Conservation (phyloP, 2,888 invertebrate species). For the Ennomos fuscantarius region DNA sequence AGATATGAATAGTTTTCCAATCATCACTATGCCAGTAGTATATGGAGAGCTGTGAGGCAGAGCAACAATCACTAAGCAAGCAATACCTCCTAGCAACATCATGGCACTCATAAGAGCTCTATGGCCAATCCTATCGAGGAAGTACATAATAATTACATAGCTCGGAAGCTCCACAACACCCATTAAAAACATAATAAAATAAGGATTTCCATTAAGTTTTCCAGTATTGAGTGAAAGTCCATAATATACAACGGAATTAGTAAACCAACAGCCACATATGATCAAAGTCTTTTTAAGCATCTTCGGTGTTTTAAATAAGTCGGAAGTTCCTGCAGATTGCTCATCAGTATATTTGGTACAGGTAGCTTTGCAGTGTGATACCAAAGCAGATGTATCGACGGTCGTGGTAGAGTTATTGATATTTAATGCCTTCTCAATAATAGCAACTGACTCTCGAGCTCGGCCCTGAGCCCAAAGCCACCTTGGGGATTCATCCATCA, state of each 20-base stretch:
- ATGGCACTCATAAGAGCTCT: slow-evolving; percentile 90
- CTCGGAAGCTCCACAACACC: slow-evolving; percentile 93
- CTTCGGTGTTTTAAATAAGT: slow-evolving; percentile 92
- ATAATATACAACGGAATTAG: slow-evolving; percentile 94
- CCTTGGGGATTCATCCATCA: slow-evolving; percentile 94
- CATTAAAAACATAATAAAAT: slow-evolving; percentile 91
- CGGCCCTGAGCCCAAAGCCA: slow-evolving; percentile 95
- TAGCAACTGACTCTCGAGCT: slow-evolving; percentile 89
- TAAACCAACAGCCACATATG: slow-evolving; percentile 94
- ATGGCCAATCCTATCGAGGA: slow-evolving; percentile 91
- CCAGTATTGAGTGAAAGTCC: slow-evolving; percentile 93
- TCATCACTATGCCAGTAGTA: slow-evolving; percentile 88
- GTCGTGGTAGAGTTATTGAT: slow-evolving; percentile 87
- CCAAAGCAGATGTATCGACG: slow-evolving; percentile 87
- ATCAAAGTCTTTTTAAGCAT: slow-evolving; percentile 91
- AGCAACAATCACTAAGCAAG: slow-evolving; percentile 90
- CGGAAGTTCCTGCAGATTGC: slow-evolving; percentile 86
- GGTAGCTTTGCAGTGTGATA: slow-evolving; percentile 86
- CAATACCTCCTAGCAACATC: slow-evolving; percentile 92
- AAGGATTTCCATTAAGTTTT: slow-evolving; percentile 92
- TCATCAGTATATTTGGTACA: slow-evolving; percentile 75
- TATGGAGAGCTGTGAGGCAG: slow-evolving; percentile 87
- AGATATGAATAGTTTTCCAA: slow-evolving; percentile 93
- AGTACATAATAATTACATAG: slow-evolving; percentile 89
- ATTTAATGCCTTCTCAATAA: slow-evolving; percentile 90